phyloP scores from a whole-genome alignment of 2,888 invertebrate genomes.

The Geotrupes spiniger region DNA sequence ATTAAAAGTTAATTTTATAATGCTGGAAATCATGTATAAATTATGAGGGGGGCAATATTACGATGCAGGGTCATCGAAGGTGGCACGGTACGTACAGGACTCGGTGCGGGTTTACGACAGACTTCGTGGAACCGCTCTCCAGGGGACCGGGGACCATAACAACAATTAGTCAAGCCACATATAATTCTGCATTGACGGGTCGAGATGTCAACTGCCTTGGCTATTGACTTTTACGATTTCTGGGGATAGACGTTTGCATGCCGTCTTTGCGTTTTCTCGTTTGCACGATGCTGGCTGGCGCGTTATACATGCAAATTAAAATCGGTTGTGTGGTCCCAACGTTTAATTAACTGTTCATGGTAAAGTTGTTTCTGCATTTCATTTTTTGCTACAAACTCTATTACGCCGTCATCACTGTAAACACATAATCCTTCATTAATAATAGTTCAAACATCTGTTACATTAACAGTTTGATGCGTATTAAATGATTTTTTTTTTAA shows the following conservation, averaged over 20 bases:
- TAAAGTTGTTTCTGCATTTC: too few relatives aligned
- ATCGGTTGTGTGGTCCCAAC: too few relatives aligned
- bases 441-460: too few relatives aligned
- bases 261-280: background rate
- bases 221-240: slow-evolving; percentile 44
- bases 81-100: slow-evolving; percentile 13
- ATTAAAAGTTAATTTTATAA: too few relatives aligned
- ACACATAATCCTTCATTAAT: too few relatives aligned
- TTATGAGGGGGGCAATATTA: slow-evolving; percentile 14
- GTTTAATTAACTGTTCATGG: too few relatives aligned
- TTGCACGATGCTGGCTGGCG: background rate
- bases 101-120: slow-evolving; percentile 40
- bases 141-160: slow-evolving; percentile 39
- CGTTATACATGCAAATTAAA: too few relatives aligned
- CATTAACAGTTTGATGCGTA: too few relatives aligned
- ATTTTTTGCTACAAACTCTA: too few relatives aligned
- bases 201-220: slow-evolving; percentile 43
- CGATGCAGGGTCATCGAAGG: slow-evolving; percentile 15
- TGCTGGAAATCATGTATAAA: slow-evolving; percentile 11
- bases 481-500: too few relatives aligned
- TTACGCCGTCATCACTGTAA: too few relatives aligned
- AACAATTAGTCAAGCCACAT: slow-evolving; percentile 46
- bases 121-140: slow-evolving; percentile 46
- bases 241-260: slow-evolving; percentile 28
- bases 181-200: slow-evolving; percentile 40